These are phyloP conservation scores for Hydra vulgaris DNA, from an alignment of 30 jellyfish, hydroid and myxozoan genomes.

Conservation along the genomic window DNA sequence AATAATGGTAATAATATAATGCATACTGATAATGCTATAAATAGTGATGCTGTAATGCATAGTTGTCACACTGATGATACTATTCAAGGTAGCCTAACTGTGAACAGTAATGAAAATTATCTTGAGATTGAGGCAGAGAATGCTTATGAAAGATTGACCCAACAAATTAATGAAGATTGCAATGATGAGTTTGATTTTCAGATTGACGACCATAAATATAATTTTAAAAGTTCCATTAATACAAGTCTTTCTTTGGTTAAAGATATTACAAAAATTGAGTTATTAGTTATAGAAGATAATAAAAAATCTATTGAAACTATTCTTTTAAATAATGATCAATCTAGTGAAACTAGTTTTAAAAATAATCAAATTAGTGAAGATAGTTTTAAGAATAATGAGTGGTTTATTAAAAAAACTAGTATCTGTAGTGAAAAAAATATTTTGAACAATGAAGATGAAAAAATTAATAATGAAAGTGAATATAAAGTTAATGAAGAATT, in stretches of 20 bases:
- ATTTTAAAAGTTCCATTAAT: not conserved
- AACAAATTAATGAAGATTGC: not conserved
- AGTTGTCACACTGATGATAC: too few relatives aligned
- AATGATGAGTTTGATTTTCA: slow-evolving; percentile 43
- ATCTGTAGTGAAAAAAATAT: too few relatives aligned
- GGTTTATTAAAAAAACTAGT: too few relatives aligned
- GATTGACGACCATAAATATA: slow-evolving; percentile 21
- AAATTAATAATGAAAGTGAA: too few relatives aligned
- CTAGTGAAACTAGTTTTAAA: not conserved
- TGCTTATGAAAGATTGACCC: slow-evolving; percentile 39
- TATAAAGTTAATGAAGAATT: not conserved
- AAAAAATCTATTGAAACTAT: not conserved
- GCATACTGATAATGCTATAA: too few relatives aligned
- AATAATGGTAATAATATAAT: too few relatives aligned
- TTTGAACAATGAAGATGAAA: too few relatives aligned
- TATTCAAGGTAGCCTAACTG: too few relatives aligned
- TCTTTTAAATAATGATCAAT: not conserved
- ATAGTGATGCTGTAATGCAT: too few relatives aligned
- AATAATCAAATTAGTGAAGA: not conserved
- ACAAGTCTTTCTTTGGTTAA: not conserved
- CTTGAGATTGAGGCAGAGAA: slow-evolving; percentile 56
- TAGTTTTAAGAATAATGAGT: too few relatives aligned
- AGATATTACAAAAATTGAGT: not conserved
- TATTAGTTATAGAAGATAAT: not conserved
- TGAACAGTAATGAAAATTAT: not conserved